Evolutionary conservation across 2,888 invertebrate genomes (phyloP).

Genomic region (Xiphydria camelus): DNA sequence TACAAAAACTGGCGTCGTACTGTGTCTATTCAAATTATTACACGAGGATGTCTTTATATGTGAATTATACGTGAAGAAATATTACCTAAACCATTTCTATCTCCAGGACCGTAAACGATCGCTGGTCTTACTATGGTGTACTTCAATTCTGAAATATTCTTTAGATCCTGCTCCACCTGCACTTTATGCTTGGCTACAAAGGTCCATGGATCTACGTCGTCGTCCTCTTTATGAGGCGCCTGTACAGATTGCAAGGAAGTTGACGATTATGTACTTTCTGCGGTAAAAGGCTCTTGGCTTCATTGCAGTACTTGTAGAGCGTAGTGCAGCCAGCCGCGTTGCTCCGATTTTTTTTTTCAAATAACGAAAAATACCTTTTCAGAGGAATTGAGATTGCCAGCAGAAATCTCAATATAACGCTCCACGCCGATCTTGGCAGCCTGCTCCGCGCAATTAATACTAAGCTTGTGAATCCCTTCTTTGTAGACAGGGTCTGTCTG

Average conservation of each 20-base stretch:
- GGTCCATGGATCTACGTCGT: conserved; percentile 82
- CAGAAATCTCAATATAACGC: conserved; percentile 81
- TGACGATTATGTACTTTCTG: too few relatives aligned
- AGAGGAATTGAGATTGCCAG: conserved; percentile 78
- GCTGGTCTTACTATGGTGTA: conserved; percentile 83
- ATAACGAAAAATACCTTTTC: conserved; percentile 68
- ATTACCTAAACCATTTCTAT: conserved; percentile 79
- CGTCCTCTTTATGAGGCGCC: conserved; percentile 75
- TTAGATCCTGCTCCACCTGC: conserved; percentile 78
- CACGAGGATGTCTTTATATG: not conserved
- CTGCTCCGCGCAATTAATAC: conserved; percentile 79
- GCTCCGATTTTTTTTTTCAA: too few relatives aligned
- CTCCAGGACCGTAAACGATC: conserved; percentile 84
- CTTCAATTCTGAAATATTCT: conserved; percentile 68
- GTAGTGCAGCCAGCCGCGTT: too few relatives aligned
- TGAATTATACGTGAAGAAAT: not conserved
- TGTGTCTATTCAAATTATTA: not conserved
- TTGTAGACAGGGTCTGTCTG: conserved; percentile 89
- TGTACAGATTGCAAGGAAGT: too few relatives aligned
- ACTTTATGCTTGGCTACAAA: conserved; percentile 80
- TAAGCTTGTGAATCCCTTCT: conserved; percentile 84
- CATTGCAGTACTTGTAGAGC: too few relatives aligned
- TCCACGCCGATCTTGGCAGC: conserved; percentile 71
- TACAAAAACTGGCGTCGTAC: not conserved
- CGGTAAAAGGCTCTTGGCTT: too few relatives aligned